Conservation (phyloP, 1,140 invertebrate genomes). For the Archivesica marissinica region DNA sequence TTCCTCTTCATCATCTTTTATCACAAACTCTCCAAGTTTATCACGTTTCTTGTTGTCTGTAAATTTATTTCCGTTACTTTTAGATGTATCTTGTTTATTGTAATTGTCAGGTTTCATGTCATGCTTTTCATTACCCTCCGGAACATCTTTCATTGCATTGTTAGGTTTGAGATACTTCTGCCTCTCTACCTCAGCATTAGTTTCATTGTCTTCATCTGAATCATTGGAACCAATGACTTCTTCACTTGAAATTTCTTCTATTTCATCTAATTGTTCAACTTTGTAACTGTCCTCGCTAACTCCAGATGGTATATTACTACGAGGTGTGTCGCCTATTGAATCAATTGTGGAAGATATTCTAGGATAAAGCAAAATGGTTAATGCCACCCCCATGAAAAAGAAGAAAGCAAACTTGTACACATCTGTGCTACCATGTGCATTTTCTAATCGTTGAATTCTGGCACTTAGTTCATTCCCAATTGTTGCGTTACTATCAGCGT, state of each 20-base stretch:
- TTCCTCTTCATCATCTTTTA: not conserved
- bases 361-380: constrained; percentile 45
- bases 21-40: not conserved
- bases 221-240: not conserved
- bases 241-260: not conserved
- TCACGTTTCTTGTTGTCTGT: constrained; percentile 4
- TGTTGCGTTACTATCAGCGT: not conserved
- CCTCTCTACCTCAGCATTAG: not conserved
- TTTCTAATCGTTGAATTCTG: constrained; percentile 25
- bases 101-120: not conserved
- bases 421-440: not conserved
- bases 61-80: not conserved
- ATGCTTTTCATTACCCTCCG: not conserved
- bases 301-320: not conserved
- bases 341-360: constrained; percentile 12
- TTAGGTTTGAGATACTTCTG: not conserved
- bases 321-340: not conserved
- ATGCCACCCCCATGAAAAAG: constrained; percentile 49
- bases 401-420: constrained; percentile 49
- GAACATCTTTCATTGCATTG: not conserved
- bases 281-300: too few species aligned
- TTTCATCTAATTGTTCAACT: constrained; percentile 9
- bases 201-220: not conserved
- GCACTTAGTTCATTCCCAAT: not conserved
- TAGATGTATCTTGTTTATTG: not conserved